phyloP scores from a whole-genome alignment of 2,797 vertebrate genomes.

The Sitta carolinensis region DNA sequence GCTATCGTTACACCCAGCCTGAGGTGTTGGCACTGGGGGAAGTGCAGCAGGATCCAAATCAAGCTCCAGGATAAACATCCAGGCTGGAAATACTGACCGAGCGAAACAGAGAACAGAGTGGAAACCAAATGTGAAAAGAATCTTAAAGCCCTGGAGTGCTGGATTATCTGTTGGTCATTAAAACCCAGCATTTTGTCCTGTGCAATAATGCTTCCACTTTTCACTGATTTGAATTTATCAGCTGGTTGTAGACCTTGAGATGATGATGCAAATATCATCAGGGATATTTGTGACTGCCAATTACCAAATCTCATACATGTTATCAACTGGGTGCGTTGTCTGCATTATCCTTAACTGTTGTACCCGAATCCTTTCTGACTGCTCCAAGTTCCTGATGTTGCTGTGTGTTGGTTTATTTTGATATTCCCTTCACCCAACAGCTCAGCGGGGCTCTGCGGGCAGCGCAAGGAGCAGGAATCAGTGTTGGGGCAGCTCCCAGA shows the following conservation, averaged over 20 bases:
- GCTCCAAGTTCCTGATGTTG: too few relatives aligned
- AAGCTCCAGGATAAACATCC: background rate
- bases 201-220: too few relatives aligned
- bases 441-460: background rate
- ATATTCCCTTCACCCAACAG: fast-evolving
- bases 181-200: background rate
- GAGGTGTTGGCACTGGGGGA: background rate
- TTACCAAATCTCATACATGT: too few relatives aligned
- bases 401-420: too few relatives aligned
- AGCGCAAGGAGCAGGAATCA: fast-evolving
- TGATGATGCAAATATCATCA: too few relatives aligned
- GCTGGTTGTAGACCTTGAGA: too few relatives aligned
- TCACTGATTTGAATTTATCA: too few relatives aligned
- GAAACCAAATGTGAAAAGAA: background rate
- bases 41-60: background rate
- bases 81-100: background rate
- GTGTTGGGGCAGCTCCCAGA: background rate
- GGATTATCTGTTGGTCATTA: background rate
- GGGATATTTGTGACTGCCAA: too few relatives aligned
- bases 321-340: too few relatives aligned
- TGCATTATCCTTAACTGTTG: too few relatives aligned
- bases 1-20: background rate
- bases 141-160: background rate
- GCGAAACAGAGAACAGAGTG: background rate
- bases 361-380: too few relatives aligned